phyloP scores from a whole-genome alignment of 2,888 invertebrate genomes.

The Drosophila putrida region DNA sequence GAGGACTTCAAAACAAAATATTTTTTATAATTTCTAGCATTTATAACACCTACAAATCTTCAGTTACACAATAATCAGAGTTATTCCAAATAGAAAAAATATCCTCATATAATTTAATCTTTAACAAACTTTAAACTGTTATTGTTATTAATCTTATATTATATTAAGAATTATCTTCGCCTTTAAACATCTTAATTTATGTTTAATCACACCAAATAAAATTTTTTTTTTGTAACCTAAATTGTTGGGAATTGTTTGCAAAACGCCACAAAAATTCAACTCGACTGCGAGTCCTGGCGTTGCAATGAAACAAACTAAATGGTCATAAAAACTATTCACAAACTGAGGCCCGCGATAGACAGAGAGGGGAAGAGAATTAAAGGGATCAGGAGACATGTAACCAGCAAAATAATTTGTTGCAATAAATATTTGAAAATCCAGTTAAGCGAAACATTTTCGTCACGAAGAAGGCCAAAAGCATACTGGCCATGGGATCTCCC shows the following conservation, averaged over 20 bases:
- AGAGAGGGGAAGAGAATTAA: neutral
- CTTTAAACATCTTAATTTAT: neutral
- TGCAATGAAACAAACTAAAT: conserved; percentile 66
- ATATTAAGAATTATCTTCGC: neutral
- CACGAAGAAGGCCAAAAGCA: conserved; percentile 65
- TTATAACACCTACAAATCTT: too few species aligned
- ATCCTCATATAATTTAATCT: too few species aligned
- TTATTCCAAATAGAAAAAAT: too few species aligned
- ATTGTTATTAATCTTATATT: neutral
- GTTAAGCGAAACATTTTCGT: conserved; percentile 81
- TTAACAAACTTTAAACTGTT: too few species aligned
- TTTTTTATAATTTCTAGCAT: too few species aligned
- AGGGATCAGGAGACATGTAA: conserved; percentile 48
- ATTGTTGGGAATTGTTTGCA: conserved; percentile 53
- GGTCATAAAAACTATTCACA: conserved; percentile 67
- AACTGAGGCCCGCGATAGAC: neutral
- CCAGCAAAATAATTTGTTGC: conserved; percentile 78
- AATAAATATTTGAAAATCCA: conserved; percentile 83
- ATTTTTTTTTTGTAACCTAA: conserved; percentile 41
- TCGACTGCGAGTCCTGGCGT: conserved; percentile 46
- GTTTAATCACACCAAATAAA: neutral
- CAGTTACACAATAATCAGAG: too few species aligned
- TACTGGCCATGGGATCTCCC: conserved; percentile 47
- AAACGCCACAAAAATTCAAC: conserved; percentile 35
- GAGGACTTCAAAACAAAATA: too few species aligned